phyloP scores from a whole-genome alignment of 1,140 invertebrate genomes.

The Amyelois transitella region DNA sequence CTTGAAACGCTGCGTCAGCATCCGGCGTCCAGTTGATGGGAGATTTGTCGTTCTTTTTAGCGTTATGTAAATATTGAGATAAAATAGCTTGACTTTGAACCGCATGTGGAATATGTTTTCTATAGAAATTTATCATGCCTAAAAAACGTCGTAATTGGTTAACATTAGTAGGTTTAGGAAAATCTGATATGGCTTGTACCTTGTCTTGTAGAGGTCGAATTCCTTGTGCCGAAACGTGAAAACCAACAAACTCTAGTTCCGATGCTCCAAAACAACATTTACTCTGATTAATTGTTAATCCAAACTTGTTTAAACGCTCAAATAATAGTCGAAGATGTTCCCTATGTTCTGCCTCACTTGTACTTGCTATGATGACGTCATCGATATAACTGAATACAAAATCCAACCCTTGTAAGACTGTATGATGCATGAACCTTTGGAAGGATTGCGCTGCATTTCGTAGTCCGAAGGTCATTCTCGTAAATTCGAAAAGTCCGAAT shows the following conservation, averaged over 20 bases:
- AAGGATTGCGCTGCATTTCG: conserved; percentile 27
- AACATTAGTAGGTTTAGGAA: background rate
- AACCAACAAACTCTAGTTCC: background rate
- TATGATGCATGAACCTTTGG: conserved; percentile 12
- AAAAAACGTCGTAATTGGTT: conserved; percentile 1
- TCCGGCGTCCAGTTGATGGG: background rate
- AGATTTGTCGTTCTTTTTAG: background rate
- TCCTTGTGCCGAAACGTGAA: background rate
- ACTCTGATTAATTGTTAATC: background rate
- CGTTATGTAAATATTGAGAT: background rate
- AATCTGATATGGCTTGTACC: background rate
- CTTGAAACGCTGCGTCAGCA: background rate
- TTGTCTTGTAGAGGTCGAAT: background rate
- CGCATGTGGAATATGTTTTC: background rate
- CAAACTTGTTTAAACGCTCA: background rate
- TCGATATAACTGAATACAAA: conserved; percentile 12
- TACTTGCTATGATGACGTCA: conserved; percentile 8
- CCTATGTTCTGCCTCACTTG: conserved; percentile 2
- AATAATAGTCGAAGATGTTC: conserved; percentile 8
- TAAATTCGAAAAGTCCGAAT: too few relatives aligned
- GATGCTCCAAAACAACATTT: background rate
- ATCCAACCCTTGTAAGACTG: conserved; percentile 8
- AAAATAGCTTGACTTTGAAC: background rate
- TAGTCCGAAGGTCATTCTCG: conserved; percentile 15
- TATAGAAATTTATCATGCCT: conserved; percentile 5